A percentile compares a stretch with the other conserved stretches of the same genome.
Evolutionary conservation across 2,113 vertebrate species (phyloP).

Genomic region (Leuciscus idus): DNA sequence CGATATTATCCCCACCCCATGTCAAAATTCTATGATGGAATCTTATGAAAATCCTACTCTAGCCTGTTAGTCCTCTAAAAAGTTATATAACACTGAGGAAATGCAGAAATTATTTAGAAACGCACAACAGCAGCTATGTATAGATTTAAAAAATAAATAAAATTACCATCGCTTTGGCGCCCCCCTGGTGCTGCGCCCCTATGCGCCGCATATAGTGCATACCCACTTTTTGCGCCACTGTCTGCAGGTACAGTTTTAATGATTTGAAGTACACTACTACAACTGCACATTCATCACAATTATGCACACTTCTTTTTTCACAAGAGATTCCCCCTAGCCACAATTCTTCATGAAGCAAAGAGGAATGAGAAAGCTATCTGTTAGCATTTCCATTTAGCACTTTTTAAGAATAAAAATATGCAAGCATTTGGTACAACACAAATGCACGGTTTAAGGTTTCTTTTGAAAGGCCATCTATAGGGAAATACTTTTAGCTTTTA

Average conservation of each 20-base stretch:
- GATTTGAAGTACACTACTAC: neutral
- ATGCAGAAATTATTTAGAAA: too few species aligned
- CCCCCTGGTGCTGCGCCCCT: too few species aligned
- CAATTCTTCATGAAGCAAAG: neutral
- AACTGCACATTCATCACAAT: neutral
- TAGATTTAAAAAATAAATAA: too few species aligned
- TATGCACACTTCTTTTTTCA: neutral
- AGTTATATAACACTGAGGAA: too few species aligned
- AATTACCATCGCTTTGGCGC: too few species aligned
- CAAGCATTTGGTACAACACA: neutral
- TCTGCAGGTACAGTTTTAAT: neutral
- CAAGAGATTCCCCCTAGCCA: neutral
- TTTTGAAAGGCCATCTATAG: neutral
- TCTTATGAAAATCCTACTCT: too few species aligned
- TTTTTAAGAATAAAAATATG: neutral
- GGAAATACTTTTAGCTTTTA: neutral
- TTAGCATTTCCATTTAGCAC: neutral
- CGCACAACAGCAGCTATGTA: too few species aligned
- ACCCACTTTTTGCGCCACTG: too few species aligned
- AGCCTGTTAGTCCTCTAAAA: too few species aligned
- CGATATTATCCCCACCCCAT: too few species aligned
- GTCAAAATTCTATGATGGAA: too few species aligned
- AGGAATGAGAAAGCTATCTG: neutral
- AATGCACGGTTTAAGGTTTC: neutral
- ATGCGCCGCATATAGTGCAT: too few species aligned